Percentiles rank a stretch among this genome's conserved stretches.
These are phyloP conservation scores for Acanthornis magna DNA, from an alignment of 2,797 vertebrate genomes.

Conservation along the genomic window DNA sequence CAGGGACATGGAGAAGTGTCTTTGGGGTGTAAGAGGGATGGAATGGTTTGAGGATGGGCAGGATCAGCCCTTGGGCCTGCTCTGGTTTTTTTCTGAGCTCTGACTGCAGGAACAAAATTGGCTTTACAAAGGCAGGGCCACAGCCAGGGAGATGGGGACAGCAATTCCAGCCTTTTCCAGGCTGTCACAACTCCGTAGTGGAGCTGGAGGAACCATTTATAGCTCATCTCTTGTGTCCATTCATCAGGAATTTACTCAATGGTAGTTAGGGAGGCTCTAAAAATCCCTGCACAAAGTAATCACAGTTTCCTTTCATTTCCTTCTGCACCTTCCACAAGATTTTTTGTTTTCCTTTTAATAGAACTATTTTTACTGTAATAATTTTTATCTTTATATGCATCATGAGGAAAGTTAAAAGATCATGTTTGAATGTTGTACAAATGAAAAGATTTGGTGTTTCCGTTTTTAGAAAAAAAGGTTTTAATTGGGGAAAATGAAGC, in stretches of 20 bases:
- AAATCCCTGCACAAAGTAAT: neutral
- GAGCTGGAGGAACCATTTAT: neutral
- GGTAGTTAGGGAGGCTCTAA: neutral
- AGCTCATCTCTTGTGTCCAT: neutral
- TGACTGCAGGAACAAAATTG: neutral
- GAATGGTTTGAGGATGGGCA: neutral
- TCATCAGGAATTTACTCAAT: neutral
- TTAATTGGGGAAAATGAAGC: neutral
- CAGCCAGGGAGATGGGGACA: neutral
- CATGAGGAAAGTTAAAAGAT: neutral
- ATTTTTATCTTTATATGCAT: neutral
- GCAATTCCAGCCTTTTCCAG: neutral
- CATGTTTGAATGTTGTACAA: fast-evolving
- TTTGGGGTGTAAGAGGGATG: neutral
- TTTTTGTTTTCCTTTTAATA: neutral
- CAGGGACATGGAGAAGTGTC: neutral
- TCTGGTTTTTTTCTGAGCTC: neutral
- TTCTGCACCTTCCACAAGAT: neutral
- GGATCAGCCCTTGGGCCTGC: neutral
- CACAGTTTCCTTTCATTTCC: neutral
- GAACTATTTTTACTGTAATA: neutral
- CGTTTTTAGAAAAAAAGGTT: neutral
- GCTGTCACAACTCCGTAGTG: fast-evolving
- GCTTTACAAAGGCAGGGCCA: neutral
- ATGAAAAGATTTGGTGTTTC: neutral